These are phyloP conservation scores for Trisateles emortualis DNA, from an alignment of 2,888 invertebrate species.

Conservation along the genomic window DNA sequence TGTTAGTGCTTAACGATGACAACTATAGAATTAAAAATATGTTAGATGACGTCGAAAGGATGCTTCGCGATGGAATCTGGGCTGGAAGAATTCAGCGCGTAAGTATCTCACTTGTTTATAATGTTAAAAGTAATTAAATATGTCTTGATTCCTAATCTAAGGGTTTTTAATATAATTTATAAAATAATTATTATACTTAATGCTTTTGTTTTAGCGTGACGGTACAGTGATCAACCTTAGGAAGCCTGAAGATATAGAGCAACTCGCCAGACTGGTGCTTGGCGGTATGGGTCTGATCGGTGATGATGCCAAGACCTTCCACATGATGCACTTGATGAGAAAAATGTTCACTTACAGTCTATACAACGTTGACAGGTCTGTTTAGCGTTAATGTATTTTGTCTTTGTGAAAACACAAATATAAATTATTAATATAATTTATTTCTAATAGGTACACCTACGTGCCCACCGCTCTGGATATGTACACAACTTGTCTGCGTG, in stretches of 20 bases:
- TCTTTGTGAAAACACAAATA: background rate
- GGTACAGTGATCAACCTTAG: slow-evolving; percentile 88
- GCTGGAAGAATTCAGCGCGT: slow-evolving; percentile 74
- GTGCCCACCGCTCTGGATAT: slow-evolving; percentile 88
- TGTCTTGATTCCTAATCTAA: too few relatives aligned
- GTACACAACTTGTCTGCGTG: slow-evolving; percentile 89
- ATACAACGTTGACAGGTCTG: slow-evolving; percentile 78
- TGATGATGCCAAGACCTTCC: slow-evolving; percentile 85
- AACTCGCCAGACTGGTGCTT: slow-evolving; percentile 89
- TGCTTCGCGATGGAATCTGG: slow-evolving; percentile 82
- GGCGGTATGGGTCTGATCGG: slow-evolving; percentile 86
- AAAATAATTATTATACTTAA: background rate
- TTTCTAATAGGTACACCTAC: slow-evolving; percentile 70
- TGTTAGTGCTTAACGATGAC: slow-evolving; percentile 59
- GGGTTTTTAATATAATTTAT: too few relatives aligned
- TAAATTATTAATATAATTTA: background rate
- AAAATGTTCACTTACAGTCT: slow-evolving; percentile 68
- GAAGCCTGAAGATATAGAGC: slow-evolving; percentile 89
- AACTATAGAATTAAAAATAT: slow-evolving; percentile 65
- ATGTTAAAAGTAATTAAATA: too few relatives aligned
- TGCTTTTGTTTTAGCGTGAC: slow-evolving; percentile 71
- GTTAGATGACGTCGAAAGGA: slow-evolving; percentile 79
- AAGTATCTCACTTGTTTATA: too few relatives aligned
- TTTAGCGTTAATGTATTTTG: slow-evolving; percentile 16
- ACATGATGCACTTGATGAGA: slow-evolving; percentile 70